Conservation (phyloP, 2,797 vertebrate genomes). For the Lagocephalus sceleratus region DNA sequence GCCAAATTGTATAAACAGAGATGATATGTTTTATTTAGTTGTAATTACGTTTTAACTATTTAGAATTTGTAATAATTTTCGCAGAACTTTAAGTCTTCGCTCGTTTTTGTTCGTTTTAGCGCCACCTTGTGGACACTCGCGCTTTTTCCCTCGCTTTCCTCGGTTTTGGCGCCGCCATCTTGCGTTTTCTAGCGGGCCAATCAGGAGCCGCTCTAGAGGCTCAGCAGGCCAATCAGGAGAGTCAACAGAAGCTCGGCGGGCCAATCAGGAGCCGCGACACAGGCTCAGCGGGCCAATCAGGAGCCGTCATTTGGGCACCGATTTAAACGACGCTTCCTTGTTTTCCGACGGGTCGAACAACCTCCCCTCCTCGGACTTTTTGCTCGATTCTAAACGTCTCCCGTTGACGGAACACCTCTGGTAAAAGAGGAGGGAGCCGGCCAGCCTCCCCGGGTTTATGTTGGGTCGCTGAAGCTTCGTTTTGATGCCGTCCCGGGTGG, state of each 20-base stretch:
- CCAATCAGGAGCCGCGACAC: background rate
- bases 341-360: background rate
- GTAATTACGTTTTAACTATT: background rate
- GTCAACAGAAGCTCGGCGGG: too few species aligned
- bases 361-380: background rate
- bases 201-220: background rate
- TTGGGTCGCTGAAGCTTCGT: too few species aligned
- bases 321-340: constrained; percentile 65
- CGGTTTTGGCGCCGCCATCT: background rate
- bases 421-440: too few species aligned
- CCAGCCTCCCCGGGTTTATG: too few species aligned
- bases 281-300: constrained; percentile 63
- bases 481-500: constrained; percentile 87
- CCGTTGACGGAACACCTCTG: too few species aligned
- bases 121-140: constrained; percentile 35
- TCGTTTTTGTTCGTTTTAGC: constrained; percentile 12
- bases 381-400: too few species aligned
- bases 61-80: background rate
- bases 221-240: constrained; percentile 63
- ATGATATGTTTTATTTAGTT: too few species aligned
- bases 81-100: background rate
- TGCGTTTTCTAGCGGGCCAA: background rate
- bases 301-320: constrained; percentile 48
- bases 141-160: background rate
- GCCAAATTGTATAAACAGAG: too few species aligned